These are phyloP conservation scores for Callyntrura sp. DNA, from an alignment of 2,888 invertebrate species.

Conservation along the genomic window DNA sequence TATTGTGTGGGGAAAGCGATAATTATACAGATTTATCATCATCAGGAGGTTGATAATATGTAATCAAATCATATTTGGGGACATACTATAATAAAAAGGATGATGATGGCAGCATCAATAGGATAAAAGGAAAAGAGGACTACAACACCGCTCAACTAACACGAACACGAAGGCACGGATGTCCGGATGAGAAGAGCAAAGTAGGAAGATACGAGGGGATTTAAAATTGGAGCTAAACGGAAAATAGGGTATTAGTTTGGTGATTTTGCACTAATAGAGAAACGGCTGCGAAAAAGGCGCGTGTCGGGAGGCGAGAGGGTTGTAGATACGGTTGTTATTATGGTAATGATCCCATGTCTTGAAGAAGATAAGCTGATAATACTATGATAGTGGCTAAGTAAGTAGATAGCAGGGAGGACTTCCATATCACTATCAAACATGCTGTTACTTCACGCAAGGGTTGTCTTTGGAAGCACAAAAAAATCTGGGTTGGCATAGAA, in stretches of 20 bases:
- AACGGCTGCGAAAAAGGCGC: neutral
- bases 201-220: neutral
- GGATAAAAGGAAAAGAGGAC: no score
- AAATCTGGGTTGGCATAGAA: no score
- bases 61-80: neutral
- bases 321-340: no score
- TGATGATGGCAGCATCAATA: neutral
- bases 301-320: neutral
- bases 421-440: neutral
- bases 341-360: neutral
- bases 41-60: neutral
- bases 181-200: neutral
- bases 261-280: neutral
- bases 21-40: neutral
- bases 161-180: no score
- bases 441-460: no score
- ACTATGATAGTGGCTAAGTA: neutral
- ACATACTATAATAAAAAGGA: neutral
- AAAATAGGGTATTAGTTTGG: constrained; percentile 1
- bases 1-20: neutral
- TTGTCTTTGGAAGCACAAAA: no score
- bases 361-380: constrained; percentile 5
- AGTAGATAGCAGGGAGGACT: neutral
- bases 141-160: no score
- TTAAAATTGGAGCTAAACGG: neutral